Conservation (phyloP, 2,113 vertebrate genomes). For the Ptychochromis oligacanthus region DNA sequence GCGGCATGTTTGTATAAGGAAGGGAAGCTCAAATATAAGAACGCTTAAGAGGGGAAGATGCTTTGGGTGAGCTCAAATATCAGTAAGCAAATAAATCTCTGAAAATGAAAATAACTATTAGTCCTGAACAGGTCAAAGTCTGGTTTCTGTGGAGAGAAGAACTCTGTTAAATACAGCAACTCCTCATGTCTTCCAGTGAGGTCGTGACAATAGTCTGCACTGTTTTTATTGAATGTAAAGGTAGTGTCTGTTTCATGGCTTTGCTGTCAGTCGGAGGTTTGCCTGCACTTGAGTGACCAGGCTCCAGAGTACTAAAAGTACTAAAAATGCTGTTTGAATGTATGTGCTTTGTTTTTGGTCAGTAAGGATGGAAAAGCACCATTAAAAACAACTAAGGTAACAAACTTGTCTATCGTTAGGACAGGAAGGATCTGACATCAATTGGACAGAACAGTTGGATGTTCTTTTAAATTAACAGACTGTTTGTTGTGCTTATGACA, state of each 20-base stretch:
- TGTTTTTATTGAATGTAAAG: background rate
- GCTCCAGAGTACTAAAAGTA: background rate
- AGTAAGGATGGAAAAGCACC: background rate
- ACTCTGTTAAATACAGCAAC: background rate
- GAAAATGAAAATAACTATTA: constrained; percentile 20
- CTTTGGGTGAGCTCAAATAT: background rate
- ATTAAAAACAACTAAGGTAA: background rate
- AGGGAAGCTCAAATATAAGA: background rate
- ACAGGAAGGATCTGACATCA: background rate
- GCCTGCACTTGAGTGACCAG: background rate
- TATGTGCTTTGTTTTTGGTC: background rate
- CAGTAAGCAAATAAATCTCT: background rate
- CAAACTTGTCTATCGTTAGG: background rate
- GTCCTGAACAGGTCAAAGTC: background rate
- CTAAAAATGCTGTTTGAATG: background rate
- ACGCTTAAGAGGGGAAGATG: background rate
- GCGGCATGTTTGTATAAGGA: background rate
- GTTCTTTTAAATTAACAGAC: background rate
- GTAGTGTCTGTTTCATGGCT: background rate
- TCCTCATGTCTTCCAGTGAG: background rate
- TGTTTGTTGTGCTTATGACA: background rate
- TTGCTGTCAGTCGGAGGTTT: background rate
- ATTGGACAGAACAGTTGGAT: background rate
- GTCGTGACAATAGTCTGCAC: background rate
- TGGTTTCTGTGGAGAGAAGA: background rate